phyloP scores from a whole-genome alignment of 2,888 invertebrate genomes.

The Campoplex capitator region DNA sequence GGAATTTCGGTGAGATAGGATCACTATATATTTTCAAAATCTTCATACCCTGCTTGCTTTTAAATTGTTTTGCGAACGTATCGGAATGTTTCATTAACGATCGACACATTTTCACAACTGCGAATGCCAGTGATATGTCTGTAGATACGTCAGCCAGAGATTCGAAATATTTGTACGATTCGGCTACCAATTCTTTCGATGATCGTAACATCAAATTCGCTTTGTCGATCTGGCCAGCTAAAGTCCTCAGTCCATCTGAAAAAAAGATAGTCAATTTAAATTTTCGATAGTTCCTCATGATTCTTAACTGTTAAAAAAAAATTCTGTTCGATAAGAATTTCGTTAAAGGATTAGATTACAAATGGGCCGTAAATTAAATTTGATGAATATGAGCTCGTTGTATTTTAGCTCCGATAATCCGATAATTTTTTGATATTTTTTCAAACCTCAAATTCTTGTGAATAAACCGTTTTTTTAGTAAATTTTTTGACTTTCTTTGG shows the following conservation, averaged over 20 bases:
- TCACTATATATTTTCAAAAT: neutral
- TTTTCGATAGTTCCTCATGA: constrained; percentile 76
- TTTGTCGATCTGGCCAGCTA: constrained; percentile 78
- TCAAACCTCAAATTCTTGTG: no score
- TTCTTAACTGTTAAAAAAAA: neutral
- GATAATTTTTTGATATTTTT: no score
- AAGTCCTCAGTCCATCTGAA: constrained; percentile 78
- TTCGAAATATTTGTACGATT: constrained; percentile 82
- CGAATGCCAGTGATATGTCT: constrained; percentile 80
- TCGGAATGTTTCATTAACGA: constrained; percentile 81
- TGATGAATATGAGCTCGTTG: no score
- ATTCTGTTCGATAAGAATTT: no score
- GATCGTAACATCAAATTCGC: constrained; percentile 76
- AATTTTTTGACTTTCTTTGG: no score
- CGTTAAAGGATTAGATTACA: no score
- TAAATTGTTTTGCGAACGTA: constrained; percentile 75
- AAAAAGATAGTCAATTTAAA: constrained; percentile 7
- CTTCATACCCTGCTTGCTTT: constrained; percentile 78
- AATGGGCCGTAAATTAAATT: no score
- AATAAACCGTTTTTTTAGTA: no score
- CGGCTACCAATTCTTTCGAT: constrained; percentile 81
- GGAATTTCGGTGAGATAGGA: neutral
- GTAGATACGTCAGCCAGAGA: constrained; percentile 82
- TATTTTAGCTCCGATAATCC: no score
- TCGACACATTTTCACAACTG: constrained; percentile 79